These are phyloP conservation scores for Epirrhoe tristata DNA, from an alignment of 2,888 invertebrate genomes.

Conservation along the genomic window DNA sequence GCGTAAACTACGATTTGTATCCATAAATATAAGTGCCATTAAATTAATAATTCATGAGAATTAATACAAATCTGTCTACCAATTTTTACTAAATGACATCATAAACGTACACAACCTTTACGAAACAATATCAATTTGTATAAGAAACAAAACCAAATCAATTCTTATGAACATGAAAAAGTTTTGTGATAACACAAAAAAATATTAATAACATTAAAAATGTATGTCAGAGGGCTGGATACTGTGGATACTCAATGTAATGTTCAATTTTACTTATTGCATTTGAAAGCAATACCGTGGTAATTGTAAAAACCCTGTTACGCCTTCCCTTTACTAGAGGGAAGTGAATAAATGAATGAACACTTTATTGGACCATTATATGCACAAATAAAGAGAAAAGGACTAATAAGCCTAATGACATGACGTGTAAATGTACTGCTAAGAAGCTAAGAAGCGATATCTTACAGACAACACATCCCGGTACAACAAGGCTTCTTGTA, in stretches of 20 bases:
- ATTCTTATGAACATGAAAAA: conserved; percentile 17
- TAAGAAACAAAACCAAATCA: conserved; percentile 12
- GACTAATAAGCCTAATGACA: too few relatives aligned
- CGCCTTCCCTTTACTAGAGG: too few relatives aligned
- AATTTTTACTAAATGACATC: neutral
- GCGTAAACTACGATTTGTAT: too few relatives aligned
- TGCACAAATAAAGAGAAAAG: too few relatives aligned
- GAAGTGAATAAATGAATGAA: conserved; percentile 9
- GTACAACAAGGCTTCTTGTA: too few relatives aligned
- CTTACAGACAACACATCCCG: too few relatives aligned
- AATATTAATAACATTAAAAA: conserved; percentile 33
- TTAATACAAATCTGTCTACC: too few relatives aligned
- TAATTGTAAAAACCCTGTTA: conserved; percentile 22
- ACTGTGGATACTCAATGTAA: conserved; percentile 10
- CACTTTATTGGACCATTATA: too few relatives aligned
- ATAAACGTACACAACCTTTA: neutral
- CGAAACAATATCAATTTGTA: neutral
- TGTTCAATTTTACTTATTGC: conserved; percentile 29
- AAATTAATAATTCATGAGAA: too few relatives aligned
- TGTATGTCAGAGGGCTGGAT: conserved; percentile 22
- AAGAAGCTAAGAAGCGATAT: too few relatives aligned
- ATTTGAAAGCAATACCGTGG: conserved; percentile 26
- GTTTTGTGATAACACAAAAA: conserved; percentile 5
- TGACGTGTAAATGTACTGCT: too few relatives aligned
- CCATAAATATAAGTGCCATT: too few relatives aligned